Evolutionary conservation across 2,113 vertebrate genomes (phyloP).

Genomic region (Ptychochromis oligacanthus): DNA sequence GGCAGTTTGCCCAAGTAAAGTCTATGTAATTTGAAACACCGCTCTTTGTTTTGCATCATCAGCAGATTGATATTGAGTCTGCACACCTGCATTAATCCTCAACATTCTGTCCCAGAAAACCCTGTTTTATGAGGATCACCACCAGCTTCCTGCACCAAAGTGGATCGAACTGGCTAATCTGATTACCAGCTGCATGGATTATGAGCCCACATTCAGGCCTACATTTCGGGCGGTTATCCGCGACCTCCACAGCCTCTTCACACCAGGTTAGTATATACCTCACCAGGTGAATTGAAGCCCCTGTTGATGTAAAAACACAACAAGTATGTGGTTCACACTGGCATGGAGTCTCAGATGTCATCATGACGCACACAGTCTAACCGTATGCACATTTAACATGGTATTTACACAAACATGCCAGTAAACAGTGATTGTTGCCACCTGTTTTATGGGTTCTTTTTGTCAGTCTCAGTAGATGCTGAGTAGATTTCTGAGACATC

Average conservation of each 20-base stretch:
- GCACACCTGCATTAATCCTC: neutral
- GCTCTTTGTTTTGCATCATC: neutral
- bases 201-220: conserved; percentile 92
- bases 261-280: conserved; percentile 84
- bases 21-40: too few species aligned
- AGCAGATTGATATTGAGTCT: neutral
- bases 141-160: conserved; percentile 94
- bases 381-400: too few species aligned
- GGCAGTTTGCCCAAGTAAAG: too few species aligned
- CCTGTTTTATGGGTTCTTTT: neutral
- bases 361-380: neutral
- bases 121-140: conserved; percentile 93
- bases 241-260: conserved; percentile 96
- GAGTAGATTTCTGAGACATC: too few species aligned
- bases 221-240: conserved; percentile 94
- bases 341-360: neutral
- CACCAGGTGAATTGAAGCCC: neutral
- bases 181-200: conserved; percentile 97
- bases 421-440: too few species aligned
- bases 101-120: conserved; percentile 82
- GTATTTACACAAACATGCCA: neutral
- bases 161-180: conserved; percentile 97
- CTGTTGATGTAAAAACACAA: neutral
- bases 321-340: conserved; percentile 24
- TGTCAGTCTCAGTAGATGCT: too few species aligned